Percentiles rank a stretch among this genome's conserved stretches.
These are phyloP conservation scores for Saccopteryx bilineata DNA, from an alignment of 2,113 vertebrate species.

Conservation along the genomic window DNA sequence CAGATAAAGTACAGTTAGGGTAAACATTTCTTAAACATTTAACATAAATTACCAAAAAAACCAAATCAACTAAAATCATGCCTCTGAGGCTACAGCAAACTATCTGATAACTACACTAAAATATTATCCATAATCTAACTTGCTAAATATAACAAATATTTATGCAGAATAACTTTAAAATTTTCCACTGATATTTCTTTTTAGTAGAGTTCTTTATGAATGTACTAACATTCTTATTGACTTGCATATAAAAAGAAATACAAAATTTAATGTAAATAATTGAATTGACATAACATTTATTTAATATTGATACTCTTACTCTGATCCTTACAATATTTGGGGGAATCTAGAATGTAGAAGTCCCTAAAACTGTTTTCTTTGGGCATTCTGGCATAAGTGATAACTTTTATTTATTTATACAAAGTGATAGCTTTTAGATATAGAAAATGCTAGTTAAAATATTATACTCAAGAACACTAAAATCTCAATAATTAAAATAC, in stretches of 20 bases:
- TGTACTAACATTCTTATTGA: not conserved
- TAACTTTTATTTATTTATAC: conserved; percentile 14
- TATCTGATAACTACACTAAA: conserved; percentile 65
- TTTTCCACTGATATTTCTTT: not conserved
- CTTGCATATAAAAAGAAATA: not conserved
- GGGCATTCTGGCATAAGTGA: not conserved
- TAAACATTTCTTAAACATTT: conserved; percentile 50
- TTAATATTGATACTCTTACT: not conserved
- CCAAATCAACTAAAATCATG: not conserved
- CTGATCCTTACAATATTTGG: not conserved
- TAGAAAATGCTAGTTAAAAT: not conserved
- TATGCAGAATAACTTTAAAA: conserved; percentile 50
- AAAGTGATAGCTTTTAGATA: conserved; percentile 24
- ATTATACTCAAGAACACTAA: not conserved
- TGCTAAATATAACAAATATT: conserved; percentile 80
- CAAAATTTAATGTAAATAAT: conserved; percentile 41
- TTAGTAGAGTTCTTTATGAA: conserved; percentile 59
- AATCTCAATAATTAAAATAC: conserved; percentile 16
- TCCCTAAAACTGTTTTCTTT: not conserved
- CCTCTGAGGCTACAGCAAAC: conserved; percentile 41
- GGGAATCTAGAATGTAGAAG: not conserved
- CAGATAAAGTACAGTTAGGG: conserved; percentile 9
- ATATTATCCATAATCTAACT: conserved; percentile 65
- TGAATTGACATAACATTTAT: not conserved
- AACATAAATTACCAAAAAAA: not conserved